Evolutionary conservation across 2,113 vertebrate species (phyloP).

Genomic region (Anguilla japonica): DNA sequence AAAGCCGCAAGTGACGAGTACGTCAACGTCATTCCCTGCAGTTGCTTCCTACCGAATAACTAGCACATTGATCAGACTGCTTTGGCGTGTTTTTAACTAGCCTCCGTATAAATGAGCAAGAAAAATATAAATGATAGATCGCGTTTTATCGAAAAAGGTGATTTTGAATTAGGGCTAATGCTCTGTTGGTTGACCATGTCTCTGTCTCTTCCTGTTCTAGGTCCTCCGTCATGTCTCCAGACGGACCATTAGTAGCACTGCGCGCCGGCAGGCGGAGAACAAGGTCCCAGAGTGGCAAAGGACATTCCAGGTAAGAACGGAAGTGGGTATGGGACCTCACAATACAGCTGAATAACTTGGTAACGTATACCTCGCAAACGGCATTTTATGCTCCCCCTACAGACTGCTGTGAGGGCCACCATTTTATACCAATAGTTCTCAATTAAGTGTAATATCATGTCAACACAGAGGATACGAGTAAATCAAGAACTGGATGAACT

Average conservation of each 20-base stretch:
- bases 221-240: conserved; percentile 74
- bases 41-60: too few species aligned
- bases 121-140: not conserved
- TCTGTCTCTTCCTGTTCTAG: conserved; percentile 59
- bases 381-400: too few species aligned
- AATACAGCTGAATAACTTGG: not conserved
- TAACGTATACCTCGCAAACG: not conserved
- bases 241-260: conserved; percentile 75
- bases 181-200: not conserved
- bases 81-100: too few species aligned
- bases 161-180: not conserved
- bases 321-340: not conserved
- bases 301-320: conserved; percentile 82
- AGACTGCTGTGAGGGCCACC: too few species aligned
- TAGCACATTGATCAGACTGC: too few species aligned
- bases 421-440: too few species aligned
- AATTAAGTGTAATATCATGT: not conserved
- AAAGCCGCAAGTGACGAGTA: too few species aligned
- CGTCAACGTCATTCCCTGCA: too few species aligned
- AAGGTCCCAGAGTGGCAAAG: conserved; percentile 82
- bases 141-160: not conserved
- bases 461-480: not conserved
- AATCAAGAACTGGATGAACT: not conserved
- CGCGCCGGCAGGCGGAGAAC: conserved; percentile 73
- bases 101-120: too few species aligned